Evolutionary conservation across 1,140 invertebrate genomes (phyloP).

Genomic region (Octopus bimaculoides): DNA sequence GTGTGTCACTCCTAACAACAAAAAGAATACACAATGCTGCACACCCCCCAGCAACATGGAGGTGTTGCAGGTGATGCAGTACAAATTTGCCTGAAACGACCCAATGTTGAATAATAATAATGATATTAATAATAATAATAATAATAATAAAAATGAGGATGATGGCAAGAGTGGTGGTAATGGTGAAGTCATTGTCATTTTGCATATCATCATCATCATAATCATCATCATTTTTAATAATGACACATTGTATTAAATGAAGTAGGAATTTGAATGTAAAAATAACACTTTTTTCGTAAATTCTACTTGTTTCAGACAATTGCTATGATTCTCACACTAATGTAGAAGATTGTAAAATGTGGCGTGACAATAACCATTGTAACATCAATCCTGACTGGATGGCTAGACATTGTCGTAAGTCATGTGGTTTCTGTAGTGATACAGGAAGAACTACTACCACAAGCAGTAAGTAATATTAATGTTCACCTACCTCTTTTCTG

Average conservation of each 20-base stretch:
- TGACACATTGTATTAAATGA: not conserved
- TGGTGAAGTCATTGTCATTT: no score
- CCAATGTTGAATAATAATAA: no score
- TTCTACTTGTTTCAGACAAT: not conserved
- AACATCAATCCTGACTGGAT: conserved; percentile 40
- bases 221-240: not conserved
- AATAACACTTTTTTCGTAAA: not conserved
- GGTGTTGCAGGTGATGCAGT: no score
- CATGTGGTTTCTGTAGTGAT: conserved; percentile 38
- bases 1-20: no score
- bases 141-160: no score
- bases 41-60: no score
- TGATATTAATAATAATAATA: not conserved
- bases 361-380: conserved; percentile 36
- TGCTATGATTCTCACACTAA: conserved; percentile 31
- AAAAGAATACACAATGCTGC: no score
- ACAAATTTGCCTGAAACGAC: no score
- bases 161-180: no score
- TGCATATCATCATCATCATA: not conserved
- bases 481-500: not conserved
- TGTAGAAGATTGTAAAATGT: conserved; percentile 27
- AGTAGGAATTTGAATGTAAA: not conserved
- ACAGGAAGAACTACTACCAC: not conserved
- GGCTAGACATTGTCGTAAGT: conserved; percentile 41
- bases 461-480: not conserved